Evolutionary conservation across 1,140 invertebrate species (phyloP).

Genomic region (Palaemon carinicauda): DNA sequence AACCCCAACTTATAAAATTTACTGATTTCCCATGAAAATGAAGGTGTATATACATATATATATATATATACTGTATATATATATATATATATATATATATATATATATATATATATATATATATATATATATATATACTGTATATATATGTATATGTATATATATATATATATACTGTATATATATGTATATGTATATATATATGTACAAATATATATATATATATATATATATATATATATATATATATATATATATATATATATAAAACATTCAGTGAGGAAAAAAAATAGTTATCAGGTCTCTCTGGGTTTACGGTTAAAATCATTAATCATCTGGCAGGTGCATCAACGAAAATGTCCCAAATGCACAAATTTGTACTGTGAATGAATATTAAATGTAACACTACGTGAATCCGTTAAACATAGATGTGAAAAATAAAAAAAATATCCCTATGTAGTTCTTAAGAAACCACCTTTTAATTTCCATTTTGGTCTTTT

Average conservation of each 20-base stretch:
- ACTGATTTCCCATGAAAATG: no score
- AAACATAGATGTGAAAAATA: no score
- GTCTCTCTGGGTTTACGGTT: no score
- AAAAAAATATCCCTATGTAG: no score
- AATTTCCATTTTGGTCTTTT: no score
- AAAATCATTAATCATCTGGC: neutral
- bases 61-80: neutral
- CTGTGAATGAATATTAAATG: no score
- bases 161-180: constrained; percentile 24
- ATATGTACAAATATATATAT: neutral
- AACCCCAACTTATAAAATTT: no score
- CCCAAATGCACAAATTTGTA: no score
- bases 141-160: constrained; percentile 26
- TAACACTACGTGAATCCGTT: no score
- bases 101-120: constrained; percentile 13
- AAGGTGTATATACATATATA: no score
- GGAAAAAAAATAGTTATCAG: no score
- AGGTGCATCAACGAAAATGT: neutral
- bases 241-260: neutral
- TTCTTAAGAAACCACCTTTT: no score
- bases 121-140: constrained; percentile 12
- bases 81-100: neutral
- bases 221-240: neutral
- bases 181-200: constrained; percentile 29
- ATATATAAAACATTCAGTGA: neutral